Evolutionary conservation across 2,797 vertebrate species (phyloP), one percentile per base, ranked within the genome.

Genomic region (Anomalospiza imberbis): DNA sequence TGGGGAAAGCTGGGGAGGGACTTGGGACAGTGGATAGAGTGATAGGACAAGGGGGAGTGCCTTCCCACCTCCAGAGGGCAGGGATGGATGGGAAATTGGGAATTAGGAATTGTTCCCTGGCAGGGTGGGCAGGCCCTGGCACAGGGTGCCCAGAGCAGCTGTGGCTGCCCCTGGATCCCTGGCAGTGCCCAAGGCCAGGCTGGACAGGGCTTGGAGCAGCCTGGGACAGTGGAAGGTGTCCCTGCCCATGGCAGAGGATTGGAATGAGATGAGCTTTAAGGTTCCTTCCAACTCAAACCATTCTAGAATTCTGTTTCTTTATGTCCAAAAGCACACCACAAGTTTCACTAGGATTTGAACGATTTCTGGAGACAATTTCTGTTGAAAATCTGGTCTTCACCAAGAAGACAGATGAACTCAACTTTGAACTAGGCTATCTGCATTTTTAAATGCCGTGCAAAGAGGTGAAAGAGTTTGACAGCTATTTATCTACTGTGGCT

Each of bases 111-210:
- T 29, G 0, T 16, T 44, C 28, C 10, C n/a, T 60, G n/a, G 1
- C 29, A 85, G 29, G n/a, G 19, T 13, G 24, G 8, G 0, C 0
- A 57, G 31, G 31, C 21, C 21, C 32, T 73, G 81, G 32, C 53
- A 22, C 45, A 34, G 20, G 28, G 4, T 84, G 60, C 5, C 51
- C 70, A 65, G 60, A 48, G 60, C 0, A 74, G 34, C 44, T 65
- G 70, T 14, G 51, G 29, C 55, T 54, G 29, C 20, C 42, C 34
- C 38, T 81, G 78, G 47, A 53, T 53, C n/a, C 14, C 67, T 73
- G n/a, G 20, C 0, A 66, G 31, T 34, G 34, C 0, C 47, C 25
- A 26, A 47, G 21, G 10, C 26, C 61, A 54, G 31, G 31, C 0
- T 78, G 42, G 31, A 6, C n/a, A n/a, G n/a, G 34, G 34, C 0